Conservation (phyloP, 2,888 invertebrate genomes). For the Eilema caniola region DNA sequence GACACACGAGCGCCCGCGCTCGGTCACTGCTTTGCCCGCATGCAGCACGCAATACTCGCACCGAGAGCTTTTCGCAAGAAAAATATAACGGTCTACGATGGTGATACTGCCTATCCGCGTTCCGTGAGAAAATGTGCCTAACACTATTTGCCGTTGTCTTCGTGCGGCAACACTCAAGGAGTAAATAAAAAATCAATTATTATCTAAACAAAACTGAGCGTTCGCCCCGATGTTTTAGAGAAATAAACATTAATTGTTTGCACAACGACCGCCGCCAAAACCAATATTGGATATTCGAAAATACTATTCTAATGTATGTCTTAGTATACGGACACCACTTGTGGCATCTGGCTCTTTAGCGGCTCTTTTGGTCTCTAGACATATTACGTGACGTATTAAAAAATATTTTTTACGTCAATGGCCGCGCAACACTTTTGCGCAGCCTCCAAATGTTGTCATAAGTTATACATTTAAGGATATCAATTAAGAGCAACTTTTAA, state of each 20-base stretch:
- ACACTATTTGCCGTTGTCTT: constrained; percentile 71
- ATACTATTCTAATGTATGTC: constrained; percentile 86
- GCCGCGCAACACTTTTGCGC: constrained; percentile 29
- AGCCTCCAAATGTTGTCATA: constrained; percentile 22
- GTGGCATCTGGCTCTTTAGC: constrained; percentile 78
- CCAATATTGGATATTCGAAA: constrained; percentile 86
- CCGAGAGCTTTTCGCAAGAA: constrained; percentile 62
- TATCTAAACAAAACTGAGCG: constrained; percentile 83
- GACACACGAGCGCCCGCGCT: constrained; percentile 69
- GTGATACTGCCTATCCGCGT: constrained; percentile 48
- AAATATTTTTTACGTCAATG: constrained; percentile 36
- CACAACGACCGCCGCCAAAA: constrained; percentile 83
- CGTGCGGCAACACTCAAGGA: constrained; percentile 73
- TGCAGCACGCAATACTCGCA: constrained; percentile 44
- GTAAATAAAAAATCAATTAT: constrained; percentile 85
- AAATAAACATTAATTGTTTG: constrained; percentile 85
- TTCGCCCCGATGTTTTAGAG: constrained; percentile 84
- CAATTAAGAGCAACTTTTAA: constrained; percentile 26
- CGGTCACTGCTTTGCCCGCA: constrained; percentile 42
- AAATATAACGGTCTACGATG: constrained; percentile 57
- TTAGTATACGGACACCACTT: constrained; percentile 71
- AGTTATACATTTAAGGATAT: constrained; percentile 18
- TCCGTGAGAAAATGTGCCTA: constrained; percentile 75
- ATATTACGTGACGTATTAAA: constrained; percentile 68
- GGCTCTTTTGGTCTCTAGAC: constrained; percentile 76